Percentiles rank a stretch among this genome's conserved stretches.
Conservation (phyloP, 2,797 vertebrate species). For the Halcyon smyrnensis region DNA sequence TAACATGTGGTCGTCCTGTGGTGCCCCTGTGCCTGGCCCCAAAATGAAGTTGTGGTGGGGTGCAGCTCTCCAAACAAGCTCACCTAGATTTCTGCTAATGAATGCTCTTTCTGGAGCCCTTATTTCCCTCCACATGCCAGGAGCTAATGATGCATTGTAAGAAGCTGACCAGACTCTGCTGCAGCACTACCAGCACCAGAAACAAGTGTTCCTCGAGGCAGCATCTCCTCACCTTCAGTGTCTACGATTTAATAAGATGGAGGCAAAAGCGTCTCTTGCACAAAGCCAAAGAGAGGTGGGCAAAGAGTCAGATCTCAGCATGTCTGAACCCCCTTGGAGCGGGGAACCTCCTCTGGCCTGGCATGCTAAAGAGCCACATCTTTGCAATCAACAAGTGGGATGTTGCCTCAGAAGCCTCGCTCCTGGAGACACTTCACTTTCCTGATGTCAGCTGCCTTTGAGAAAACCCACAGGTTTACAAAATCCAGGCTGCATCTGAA, state of each 20-base stretch:
- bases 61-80: background rate
- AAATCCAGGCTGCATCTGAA: fast-evolving
- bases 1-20: fast-evolving
- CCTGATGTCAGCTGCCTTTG: background rate
- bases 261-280: background rate
- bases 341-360: background rate
- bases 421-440: background rate
- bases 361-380: background rate
- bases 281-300: background rate
- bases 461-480: background rate
- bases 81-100: background rate
- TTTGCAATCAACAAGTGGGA: background rate
- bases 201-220: background rate
- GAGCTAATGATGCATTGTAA: background rate
- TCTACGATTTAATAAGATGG: background rate
- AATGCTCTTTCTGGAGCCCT: background rate
- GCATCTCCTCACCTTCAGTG: background rate
- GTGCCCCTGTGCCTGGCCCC: background rate
- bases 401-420: background rate
- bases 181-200: background rate
- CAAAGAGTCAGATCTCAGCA: background rate
- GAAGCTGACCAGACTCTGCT: background rate
- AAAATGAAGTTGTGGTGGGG: background rate
- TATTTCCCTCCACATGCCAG: background rate
- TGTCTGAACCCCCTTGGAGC: background rate